These are phyloP conservation scores for Halcyon senegalensis DNA, from an alignment of 2,113 vertebrate genomes.

Conservation along the genomic window DNA sequence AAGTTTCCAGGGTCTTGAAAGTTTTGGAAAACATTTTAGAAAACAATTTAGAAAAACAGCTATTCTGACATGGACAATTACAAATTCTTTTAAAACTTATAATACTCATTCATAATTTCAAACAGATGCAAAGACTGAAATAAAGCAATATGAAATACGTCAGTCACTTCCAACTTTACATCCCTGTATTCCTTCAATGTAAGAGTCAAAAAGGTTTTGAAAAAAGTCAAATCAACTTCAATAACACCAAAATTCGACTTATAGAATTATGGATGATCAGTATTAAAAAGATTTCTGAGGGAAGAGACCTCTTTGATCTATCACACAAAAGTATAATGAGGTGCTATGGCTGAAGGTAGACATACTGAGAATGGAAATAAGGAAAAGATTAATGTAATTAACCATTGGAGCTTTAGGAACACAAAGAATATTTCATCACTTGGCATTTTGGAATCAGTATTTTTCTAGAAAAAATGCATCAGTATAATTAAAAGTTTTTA, in stretches of 20 bases:
- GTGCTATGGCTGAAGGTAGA: not conserved
- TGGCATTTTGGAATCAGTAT: not conserved
- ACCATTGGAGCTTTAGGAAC: not conserved
- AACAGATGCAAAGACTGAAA: not conserved
- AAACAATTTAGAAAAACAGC: not conserved
- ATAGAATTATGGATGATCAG: not conserved
- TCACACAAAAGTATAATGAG: not conserved
- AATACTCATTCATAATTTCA: not conserved
- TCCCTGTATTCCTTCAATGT: not conserved
- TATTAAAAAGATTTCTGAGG: not conserved
- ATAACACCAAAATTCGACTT: not conserved
- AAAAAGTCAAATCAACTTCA: not conserved
- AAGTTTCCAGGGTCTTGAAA: not conserved
- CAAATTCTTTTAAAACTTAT: not conserved
- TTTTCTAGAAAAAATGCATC: not conserved
- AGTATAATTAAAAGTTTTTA: not conserved
- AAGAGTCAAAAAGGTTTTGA: not conserved
- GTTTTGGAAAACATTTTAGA: not conserved
- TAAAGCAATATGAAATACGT: not conserved
- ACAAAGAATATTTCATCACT: not conserved
- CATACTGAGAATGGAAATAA: not conserved
- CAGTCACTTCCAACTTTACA: not conserved
- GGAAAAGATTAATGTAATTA: not conserved
- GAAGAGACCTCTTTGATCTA: constrained; percentile 4
- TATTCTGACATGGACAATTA: not conserved